Base-by-base conservation (phyloP, 2,888 invertebrate species). In the Eristalinus aeneus region DNA sequence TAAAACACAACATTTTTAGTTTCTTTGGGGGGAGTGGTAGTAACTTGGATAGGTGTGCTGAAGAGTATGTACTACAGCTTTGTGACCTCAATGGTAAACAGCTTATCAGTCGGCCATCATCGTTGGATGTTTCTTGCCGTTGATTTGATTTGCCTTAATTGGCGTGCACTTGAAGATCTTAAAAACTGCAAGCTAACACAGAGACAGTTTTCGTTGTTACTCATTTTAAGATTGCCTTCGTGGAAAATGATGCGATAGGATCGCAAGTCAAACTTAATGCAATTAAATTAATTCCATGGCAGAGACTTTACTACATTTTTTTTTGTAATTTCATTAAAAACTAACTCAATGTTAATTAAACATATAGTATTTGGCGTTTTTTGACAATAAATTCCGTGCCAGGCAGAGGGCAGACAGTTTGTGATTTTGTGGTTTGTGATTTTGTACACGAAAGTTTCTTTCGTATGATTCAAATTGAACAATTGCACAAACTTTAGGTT, bases 31-130 rank as follows among this genome's bases (percentile, higher is more conserved):
- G 77, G 68, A 67, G 60, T 71, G 60, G 76, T 64, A 12, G 63
- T 46, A 39, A 39, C 20, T 65, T n/a, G 58, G 67, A 75, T 64
- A 53, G 20, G n/a, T 67, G 34, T 75, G 74, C 65, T 65, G 69
- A 32, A 54, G 36, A 31, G 58, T 83, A 27, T 27, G 27, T 27
- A 71, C 32, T 34, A 9, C 60, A 23, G 23, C 71, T 53, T 82
- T 58, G 34, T 78, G 82, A 74, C 82, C 31, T 53, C 34, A 53
- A 39, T 61, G 71, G 69, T 71, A 86, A 86, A 69, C 73, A 69
- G 77, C 82, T 82, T 86, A 86, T 86, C 82, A 86, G 81, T 82
- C 86, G 82, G 86, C 82, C 86, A 86, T 82, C 77, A 78, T 86
- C 78, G 69, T 56, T 72, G 64, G 56, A 64, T 80, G 71, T 84